Evolutionary conservation across 2,797 vertebrate genomes (phyloP).

Genomic region (Malurus splendens): DNA sequence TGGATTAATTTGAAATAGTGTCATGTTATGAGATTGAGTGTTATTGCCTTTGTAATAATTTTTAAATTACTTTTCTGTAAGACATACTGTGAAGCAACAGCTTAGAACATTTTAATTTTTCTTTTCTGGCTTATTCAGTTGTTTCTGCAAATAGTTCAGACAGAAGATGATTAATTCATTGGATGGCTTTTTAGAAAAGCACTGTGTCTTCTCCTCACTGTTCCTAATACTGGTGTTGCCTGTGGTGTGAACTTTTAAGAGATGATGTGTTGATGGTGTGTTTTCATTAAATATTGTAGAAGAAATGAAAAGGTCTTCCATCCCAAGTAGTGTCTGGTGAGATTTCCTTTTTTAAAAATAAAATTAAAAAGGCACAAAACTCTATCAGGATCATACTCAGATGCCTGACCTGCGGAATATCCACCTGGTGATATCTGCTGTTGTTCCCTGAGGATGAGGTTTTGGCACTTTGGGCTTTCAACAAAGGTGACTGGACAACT

Average conservation of each 20-base stretch:
- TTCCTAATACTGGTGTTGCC: neutral
- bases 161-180: neutral
- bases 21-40: slow-evolving; percentile 6
- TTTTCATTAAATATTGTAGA: slow-evolving; percentile 5
- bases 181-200: neutral
- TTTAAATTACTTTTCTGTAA: slow-evolving; percentile 45
- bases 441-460: neutral
- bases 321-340: neutral
- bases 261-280: neutral
- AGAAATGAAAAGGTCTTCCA: neutral
- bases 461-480: neutral
- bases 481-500: neutral
- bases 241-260: neutral
- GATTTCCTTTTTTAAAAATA: neutral
- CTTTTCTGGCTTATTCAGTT: slow-evolving; percentile 20
- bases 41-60: slow-evolving; percentile 35
- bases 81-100: neutral
- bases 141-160: slow-evolving; percentile 10
- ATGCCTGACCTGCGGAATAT: neutral
- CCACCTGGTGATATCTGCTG: neutral
- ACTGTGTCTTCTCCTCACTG: neutral
- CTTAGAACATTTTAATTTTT: slow-evolving; percentile 42
- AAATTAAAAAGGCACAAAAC: neutral
- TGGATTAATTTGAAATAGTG: neutral
- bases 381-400: neutral